phyloP scores from a whole-genome alignment of 2,797 vertebrate species.

The Sylvilagus floridanus region DNA sequence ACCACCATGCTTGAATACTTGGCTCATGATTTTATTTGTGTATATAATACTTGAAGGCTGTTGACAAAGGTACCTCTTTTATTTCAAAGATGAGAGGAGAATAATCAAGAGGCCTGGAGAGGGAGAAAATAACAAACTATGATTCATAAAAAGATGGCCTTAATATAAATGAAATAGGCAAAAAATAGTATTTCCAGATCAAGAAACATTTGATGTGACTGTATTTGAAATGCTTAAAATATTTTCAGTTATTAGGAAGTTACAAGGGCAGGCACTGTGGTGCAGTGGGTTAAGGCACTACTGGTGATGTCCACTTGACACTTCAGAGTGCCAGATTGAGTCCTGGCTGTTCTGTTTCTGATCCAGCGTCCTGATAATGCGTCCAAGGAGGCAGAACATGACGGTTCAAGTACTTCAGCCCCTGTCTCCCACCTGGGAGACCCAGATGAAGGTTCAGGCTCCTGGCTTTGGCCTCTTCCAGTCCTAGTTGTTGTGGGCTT shows the following conservation, averaged over 20 bases:
- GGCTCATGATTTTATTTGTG: not conserved
- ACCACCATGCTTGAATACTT: not conserved
- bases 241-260: not conserved
- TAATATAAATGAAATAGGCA: not conserved
- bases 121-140: not conserved
- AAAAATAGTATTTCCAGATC: not conserved
- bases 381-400: too few species aligned
- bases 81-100: not conserved
- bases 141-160: not conserved
- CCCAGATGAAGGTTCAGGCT: too few species aligned
- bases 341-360: too few species aligned
- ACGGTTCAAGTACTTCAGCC: too few species aligned
- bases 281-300: too few species aligned
- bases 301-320: too few species aligned
- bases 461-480: too few species aligned
- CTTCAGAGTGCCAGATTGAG: too few species aligned
- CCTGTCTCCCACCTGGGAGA: too few species aligned
- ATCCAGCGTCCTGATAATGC: too few species aligned
- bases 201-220: not conserved
- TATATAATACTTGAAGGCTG: too few species aligned
- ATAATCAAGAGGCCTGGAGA: not conserved
- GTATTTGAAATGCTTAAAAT: not conserved
- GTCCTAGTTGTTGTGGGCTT: too few species aligned
- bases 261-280: not conserved
- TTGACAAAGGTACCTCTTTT: accelerated